Conservation (phyloP, 2,797 vertebrate species). For the Myoxocephalus aenaeus region DNA sequence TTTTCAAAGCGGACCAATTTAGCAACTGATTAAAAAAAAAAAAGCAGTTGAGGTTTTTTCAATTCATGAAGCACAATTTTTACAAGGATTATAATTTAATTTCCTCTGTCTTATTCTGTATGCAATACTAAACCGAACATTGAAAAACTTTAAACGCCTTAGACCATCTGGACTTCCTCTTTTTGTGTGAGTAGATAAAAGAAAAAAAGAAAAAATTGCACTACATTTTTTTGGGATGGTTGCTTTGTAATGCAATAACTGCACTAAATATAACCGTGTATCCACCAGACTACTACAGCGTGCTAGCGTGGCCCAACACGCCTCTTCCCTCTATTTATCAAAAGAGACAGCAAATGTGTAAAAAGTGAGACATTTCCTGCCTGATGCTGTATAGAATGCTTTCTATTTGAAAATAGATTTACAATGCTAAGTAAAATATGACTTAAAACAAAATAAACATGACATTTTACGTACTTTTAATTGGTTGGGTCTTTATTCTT, state of each 20-base stretch:
- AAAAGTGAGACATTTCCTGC: slow-evolving; percentile 83
- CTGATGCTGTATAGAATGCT: slow-evolving; percentile 89
- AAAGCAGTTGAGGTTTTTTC: slow-evolving; percentile 76
- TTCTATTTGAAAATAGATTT: slow-evolving; percentile 86
- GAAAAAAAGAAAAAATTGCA: slow-evolving; percentile 76
- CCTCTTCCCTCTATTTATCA: slow-evolving; percentile 81
- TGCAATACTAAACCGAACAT: slow-evolving; percentile 87
- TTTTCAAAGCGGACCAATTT: slow-evolving; percentile 85
- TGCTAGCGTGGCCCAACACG: slow-evolving; percentile 80
- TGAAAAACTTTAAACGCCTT: slow-evolving; percentile 84
- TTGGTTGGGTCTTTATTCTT: slow-evolving; percentile 60
- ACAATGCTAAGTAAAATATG: slow-evolving; percentile 81
- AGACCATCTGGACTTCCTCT: slow-evolving; percentile 86
- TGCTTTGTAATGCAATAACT: slow-evolving; percentile 90
- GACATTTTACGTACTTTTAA: slow-evolving; percentile 89
- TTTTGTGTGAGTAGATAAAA: slow-evolving; percentile 79
- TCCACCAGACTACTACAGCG: slow-evolving; percentile 79
- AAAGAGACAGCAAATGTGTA: slow-evolving; percentile 78
- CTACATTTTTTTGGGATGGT: slow-evolving; percentile 84
- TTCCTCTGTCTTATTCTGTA: slow-evolving; percentile 86
- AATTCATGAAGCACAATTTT: slow-evolving; percentile 88
- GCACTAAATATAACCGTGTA: slow-evolving; percentile 85
- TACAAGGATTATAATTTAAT: slow-evolving; percentile 79
- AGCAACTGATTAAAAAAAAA: slow-evolving; percentile 64
- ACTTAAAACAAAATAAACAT: slow-evolving; percentile 83